Percentiles rank a stretch among this genome's conserved stretches.
Conservation (phyloP, 1,140 invertebrate genomes). For the Stegodyphus mimosarum region DNA sequence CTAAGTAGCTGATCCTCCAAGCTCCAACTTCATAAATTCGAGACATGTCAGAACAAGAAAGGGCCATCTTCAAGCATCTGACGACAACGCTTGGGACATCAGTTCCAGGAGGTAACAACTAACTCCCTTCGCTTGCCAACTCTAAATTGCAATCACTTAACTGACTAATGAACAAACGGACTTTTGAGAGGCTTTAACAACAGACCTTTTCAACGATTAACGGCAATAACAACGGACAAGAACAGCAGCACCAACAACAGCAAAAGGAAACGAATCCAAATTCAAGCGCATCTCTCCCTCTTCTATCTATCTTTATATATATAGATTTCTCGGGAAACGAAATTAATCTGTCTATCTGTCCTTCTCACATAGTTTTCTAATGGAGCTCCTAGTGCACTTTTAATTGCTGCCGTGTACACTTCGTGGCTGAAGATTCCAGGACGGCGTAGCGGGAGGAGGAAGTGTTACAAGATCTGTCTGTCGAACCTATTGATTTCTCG, state of each 20-base stretch:
- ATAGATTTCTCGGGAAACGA: constrained; percentile 37
- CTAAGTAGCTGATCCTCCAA: too few relatives aligned
- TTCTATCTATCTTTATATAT: constrained; percentile 36
- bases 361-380: constrained; percentile 59
- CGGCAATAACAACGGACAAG: constrained; percentile 46
- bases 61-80: too few relatives aligned
- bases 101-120: too few relatives aligned
- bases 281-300: constrained; percentile 33
- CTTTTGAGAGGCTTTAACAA: constrained; percentile 22
- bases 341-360: constrained; percentile 61
- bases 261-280: constrained; percentile 42
- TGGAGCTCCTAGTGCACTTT: constrained; percentile 58
- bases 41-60: too few relatives aligned
- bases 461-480: constrained; percentile 40
- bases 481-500: constrained; percentile 60
- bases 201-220: constrained; percentile 49
- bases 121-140: neutral
- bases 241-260: constrained; percentile 34
- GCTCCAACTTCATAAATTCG: too few relatives aligned
- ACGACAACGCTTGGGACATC: too few relatives aligned
- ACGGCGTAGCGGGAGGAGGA: neutral
- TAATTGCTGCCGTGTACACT: constrained; percentile 56
- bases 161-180: constrained; percentile 55
- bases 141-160: constrained; percentile 53
- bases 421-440: constrained; percentile 37